These are phyloP conservation scores for Iguana delicatissima DNA, from an alignment of 2,797 vertebrate species.

Conservation along the genomic window DNA sequence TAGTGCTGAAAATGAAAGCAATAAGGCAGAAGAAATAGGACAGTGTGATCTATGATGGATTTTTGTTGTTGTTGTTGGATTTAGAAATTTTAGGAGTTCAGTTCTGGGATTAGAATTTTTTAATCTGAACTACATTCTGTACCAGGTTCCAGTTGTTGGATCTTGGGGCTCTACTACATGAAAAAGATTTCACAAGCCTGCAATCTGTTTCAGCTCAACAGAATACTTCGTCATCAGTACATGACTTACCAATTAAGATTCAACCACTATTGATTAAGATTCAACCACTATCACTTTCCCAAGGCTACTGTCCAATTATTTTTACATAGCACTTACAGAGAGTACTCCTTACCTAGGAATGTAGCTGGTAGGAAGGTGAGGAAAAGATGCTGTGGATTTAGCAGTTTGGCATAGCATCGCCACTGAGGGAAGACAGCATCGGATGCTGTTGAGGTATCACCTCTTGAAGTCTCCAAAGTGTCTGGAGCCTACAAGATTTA, in stretches of 20 bases:
- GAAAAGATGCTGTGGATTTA: conserved; percentile 91
- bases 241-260: not conserved
- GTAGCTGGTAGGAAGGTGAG: conserved; percentile 93
- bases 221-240: not conserved
- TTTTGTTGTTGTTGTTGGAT: not conserved
- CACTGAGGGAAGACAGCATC: conserved; percentile 84
- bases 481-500: conserved; percentile 82
- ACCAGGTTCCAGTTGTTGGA: not conserved
- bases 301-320: not conserved
- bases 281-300: not conserved
- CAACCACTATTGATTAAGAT: not conserved
- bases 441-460: conserved; percentile 72
- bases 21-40: too few species aligned
- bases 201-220: not conserved
- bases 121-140: not conserved
- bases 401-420: conserved; percentile 93
- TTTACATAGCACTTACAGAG: not conserved
- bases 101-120: not conserved
- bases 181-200: not conserved
- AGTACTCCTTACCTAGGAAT: conserved; percentile 67
- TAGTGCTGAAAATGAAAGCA: not conserved
- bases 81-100: not conserved
- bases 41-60: not conserved
- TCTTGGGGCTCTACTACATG: not conserved
- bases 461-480: conserved; percentile 85